Evolutionary conservation across 2,113 vertebrate species (phyloP), one percentile per base, ranked within the genome.

Genomic region (Dromaius novaehollandiae): DNA sequence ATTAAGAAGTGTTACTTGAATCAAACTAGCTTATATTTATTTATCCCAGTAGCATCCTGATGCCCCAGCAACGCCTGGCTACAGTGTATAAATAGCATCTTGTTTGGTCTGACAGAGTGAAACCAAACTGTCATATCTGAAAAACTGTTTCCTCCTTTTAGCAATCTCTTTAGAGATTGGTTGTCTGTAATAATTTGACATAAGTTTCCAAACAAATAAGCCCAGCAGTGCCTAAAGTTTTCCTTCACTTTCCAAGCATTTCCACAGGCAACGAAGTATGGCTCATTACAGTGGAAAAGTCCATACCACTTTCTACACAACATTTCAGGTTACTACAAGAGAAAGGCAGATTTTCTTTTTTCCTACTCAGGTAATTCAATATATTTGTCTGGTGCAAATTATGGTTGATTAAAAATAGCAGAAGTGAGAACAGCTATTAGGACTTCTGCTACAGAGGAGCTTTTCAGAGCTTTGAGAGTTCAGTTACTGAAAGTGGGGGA

Each of bases 131-230:
- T 11, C 7, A 10, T 40, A 63, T 5, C 24, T 64, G 84, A 83
- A 91, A 96, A 86, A 64, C 10, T n/a, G 60, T n/a, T 95, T 94
- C 18, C 38, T 86, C 71, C 65, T 91, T 97, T 60, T 70, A 32
- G 19, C 84, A 88, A 91, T 4, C 9, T 89, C n/a, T 85, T 81
- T 65, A 60, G 63, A 73, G 51, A 42, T 30, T 90, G 32, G 36
- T 42, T 87, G 7, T 48, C 63, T 90, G n/a, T 91, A 87, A 90
- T 0, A 0, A 84, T 69, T 60, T 73, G 36, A 78, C 14, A 0
- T 14, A 83, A 69, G 22, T 92, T 94, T 89, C 66, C 86, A 88
- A 96, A 86, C 81, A 69, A 86, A 81, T 21, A 63, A 48, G 51
- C 10, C 85, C 44, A 82, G 32, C 73, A 36, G 86, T 64, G 48